Evolutionary conservation across 2,797 vertebrate genomes (phyloP).

Genomic region (Rhadinocentrus ornatus): DNA sequence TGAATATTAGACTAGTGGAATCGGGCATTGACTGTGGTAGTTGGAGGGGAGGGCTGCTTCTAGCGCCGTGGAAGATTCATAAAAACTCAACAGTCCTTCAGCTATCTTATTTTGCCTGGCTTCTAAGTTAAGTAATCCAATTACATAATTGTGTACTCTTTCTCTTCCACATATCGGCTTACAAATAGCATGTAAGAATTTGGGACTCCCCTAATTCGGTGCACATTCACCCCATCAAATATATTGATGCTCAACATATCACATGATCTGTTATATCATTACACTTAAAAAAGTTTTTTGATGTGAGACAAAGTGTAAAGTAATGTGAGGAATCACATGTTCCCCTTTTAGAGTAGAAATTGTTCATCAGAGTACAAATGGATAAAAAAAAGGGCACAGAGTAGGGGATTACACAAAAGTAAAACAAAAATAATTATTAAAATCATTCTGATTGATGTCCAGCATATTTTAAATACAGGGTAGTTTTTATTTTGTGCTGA

Average conservation of each 20-base stretch:
- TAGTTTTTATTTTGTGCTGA: neutral
- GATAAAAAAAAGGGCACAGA: neutral
- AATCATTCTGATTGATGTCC: neutral
- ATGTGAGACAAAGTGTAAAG: slow-evolving; percentile 8
- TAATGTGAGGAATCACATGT: neutral
- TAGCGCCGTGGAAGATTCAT: neutral
- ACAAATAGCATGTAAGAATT: neutral
- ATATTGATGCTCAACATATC: neutral
- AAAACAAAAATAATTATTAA: neutral
- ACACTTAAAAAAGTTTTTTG: neutral
- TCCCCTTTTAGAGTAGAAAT: neutral
- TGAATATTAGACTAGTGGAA: neutral
- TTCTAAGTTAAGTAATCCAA: neutral
- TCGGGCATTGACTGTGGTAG: neutral
- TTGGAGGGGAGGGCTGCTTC: neutral
- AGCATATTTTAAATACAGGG: neutral
- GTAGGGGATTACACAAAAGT: neutral
- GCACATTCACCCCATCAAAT: neutral
- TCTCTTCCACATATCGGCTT: neutral
- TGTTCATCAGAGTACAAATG: neutral
- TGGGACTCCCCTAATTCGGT: neutral
- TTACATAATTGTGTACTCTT: neutral
- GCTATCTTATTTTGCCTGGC: neutral
- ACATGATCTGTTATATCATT: neutral
- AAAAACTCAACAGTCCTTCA: neutral